A percentile compares a stretch with the other conserved stretches of the same genome.
phyloP scores from a whole-genome alignment of 2,797 vertebrate genomes.

The Bovichtus diacanthus region DNA sequence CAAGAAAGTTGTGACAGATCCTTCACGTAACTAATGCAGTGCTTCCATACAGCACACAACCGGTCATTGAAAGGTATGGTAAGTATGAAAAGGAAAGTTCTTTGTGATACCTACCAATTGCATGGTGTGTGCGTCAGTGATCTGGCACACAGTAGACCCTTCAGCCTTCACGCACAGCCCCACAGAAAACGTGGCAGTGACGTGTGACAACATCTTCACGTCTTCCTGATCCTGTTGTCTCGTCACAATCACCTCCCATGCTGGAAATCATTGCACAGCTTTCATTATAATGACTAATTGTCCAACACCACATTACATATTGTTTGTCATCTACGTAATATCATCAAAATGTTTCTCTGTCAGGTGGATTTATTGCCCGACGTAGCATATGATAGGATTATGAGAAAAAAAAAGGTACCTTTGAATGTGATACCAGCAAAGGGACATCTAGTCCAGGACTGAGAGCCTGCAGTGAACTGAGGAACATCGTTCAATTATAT shows the following conservation, averaged over 20 bases:
- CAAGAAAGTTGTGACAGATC: not conserved
- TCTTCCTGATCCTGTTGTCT: constrained; percentile 20
- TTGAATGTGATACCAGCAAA: constrained; percentile 73
- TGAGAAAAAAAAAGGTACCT: too few relatives aligned
- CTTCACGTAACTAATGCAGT: not conserved
- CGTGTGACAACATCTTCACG: constrained; percentile 63
- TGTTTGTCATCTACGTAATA: not conserved
- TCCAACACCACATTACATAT: not conserved
- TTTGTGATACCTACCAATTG: constrained; percentile 68
- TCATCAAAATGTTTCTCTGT: not conserved
- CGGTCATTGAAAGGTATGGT: not conserved
- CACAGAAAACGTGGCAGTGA: constrained; percentile 68
- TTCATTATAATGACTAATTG: not conserved
- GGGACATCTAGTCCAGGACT: constrained; percentile 82
- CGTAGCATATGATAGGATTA: too few relatives aligned
- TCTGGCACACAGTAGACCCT: constrained; percentile 23
- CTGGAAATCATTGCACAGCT: constrained; percentile 48
- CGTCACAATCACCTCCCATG: constrained; percentile 64
- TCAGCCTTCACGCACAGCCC: constrained; percentile 57
- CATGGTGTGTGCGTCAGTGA: constrained; percentile 36
- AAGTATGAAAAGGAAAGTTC: not conserved
- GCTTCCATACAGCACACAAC: too few relatives aligned
- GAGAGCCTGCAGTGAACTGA: constrained; percentile 74
- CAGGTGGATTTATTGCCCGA: not conserved
- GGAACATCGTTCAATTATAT: not conserved